These are phyloP conservation scores for Nemotelus nigrinus DNA, from an alignment of 2,888 invertebrate species.

Conservation along the genomic window DNA sequence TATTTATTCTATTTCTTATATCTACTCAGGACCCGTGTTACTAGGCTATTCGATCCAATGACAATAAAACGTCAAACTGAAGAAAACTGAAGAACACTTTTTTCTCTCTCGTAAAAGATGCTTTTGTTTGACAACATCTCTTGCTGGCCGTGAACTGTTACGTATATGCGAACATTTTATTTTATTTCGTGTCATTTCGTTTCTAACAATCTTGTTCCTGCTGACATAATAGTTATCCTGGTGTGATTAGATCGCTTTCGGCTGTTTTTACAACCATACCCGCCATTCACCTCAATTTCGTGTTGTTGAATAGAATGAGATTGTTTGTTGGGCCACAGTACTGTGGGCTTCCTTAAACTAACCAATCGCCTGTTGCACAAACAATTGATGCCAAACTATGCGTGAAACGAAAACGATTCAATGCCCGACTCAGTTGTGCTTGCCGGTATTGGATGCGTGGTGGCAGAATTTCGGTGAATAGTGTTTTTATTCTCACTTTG, in stretches of 20 bases:
- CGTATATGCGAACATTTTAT: neutral
- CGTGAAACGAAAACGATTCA: slow-evolving; percentile 1
- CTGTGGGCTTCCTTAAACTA: slow-evolving; percentile 50
- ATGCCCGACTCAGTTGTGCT: neutral
- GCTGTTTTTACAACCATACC: neutral
- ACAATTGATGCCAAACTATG: slow-evolving; percentile 52
- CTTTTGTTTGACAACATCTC: slow-evolving; percentile 19
- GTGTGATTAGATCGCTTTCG: slow-evolving; percentile 53
- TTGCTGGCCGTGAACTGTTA: neutral
- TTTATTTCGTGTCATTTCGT: too few species aligned
- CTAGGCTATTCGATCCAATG: slow-evolving; percentile 27
- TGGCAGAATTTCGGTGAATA: too few species aligned
- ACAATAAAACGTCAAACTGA: too few species aligned
- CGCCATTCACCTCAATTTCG: neutral
- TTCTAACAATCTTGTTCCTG: slow-evolving; percentile 55
- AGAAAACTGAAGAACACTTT: neutral
- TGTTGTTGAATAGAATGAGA: slow-evolving; percentile 49
- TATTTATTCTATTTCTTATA: slow-evolving; percentile 12
- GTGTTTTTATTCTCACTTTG: slow-evolving; percentile 15
- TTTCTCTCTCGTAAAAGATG: slow-evolving; percentile 8
- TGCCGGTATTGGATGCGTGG: too few species aligned
- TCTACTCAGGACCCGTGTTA: neutral
- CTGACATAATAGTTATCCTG: slow-evolving; percentile 55
- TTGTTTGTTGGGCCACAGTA: slow-evolving; percentile 52
- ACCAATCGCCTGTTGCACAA: slow-evolving; percentile 54